Base-by-base conservation (phyloP, 1,140 invertebrate species). In the Heliconius congener region DNA sequence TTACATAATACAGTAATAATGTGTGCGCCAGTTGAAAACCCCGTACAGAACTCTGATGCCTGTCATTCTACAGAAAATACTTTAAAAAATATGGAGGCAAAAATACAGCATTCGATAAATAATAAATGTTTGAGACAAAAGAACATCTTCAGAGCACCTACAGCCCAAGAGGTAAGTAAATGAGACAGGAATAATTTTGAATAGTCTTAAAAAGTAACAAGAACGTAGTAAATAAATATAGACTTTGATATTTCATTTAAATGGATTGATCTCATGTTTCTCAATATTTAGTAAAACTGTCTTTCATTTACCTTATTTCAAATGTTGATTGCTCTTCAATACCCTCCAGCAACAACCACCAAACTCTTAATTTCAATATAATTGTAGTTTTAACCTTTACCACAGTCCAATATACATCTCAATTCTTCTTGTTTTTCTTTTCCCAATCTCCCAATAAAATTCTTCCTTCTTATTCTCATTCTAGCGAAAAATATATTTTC, bases 121-220 rank as follows among this genome's bases (percentile, higher is more conserved):
- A 87, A 83, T 57, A 82, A 83, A 42, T 81, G 73, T 19, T 55
- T 75, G 8, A 81, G 76, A 46, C 19, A 71, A 3, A 86, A 82
- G 77, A 72, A 76, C 19, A 13, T 82, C n/a, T 78, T 77, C 16
- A 77, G 83, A 37, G 73, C 82, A 8, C 85, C 88, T 0, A 90
- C 86, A 16, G 73, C 86, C 13, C 80, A 86, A 77, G 84, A 92
- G 87, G 91, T 90, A 86, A 87, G 23, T 82, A 46, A 46, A 46
- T 3, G 13, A 46, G 42, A 46, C 8, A 52, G 50, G 0, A 19
- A 52, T 23, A 23, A 23, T 23, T 23, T 23, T 23, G 23, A 23
- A 23, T 23, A 23, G 42, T 46, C 42, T 4, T 46, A 46, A 46
- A 46, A 3, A 16, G 16, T 46, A 46, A 16, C 4, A 4, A 16